Conservation (phyloP, 2,113 vertebrate species). For the Alligator sinensis region DNA sequence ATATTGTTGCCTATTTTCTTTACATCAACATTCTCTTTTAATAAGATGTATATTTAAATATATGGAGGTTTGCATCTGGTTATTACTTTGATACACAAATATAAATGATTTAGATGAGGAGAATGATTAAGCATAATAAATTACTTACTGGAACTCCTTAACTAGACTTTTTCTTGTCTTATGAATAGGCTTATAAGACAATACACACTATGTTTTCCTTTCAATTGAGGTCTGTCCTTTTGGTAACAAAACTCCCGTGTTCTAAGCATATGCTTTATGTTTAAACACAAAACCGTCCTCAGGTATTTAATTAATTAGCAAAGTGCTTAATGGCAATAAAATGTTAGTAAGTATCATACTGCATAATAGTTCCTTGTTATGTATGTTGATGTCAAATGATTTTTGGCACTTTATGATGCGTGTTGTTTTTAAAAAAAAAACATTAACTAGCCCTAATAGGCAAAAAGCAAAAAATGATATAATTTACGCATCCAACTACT, state of each 20-base stretch:
- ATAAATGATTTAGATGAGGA: background rate
- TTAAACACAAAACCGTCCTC: background rate
- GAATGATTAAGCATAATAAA: constrained; percentile 40
- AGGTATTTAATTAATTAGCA: background rate
- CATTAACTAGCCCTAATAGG: no score
- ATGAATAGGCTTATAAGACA: constrained; percentile 14
- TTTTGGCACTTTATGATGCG: background rate
- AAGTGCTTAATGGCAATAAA: background rate
- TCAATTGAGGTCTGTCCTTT: background rate
- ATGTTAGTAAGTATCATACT: background rate
- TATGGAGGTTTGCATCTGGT: background rate
- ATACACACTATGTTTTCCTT: background rate
- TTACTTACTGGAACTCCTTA: constrained; percentile 19
- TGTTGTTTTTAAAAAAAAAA: no score
- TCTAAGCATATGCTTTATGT: background rate
- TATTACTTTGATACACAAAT: background rate
- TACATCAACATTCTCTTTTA: background rate
- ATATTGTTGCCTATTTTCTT: background rate
- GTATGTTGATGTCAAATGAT: background rate
- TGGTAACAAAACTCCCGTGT: background rate
- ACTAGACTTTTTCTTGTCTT: background rate
- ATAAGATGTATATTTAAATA: background rate
- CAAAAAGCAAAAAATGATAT: no score
- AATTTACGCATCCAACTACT: background rate
- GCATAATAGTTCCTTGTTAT: background rate